These are phyloP conservation scores for Cantharis flavilabris DNA, from an alignment of 2,888 invertebrate genomes.

Conservation along the genomic window DNA sequence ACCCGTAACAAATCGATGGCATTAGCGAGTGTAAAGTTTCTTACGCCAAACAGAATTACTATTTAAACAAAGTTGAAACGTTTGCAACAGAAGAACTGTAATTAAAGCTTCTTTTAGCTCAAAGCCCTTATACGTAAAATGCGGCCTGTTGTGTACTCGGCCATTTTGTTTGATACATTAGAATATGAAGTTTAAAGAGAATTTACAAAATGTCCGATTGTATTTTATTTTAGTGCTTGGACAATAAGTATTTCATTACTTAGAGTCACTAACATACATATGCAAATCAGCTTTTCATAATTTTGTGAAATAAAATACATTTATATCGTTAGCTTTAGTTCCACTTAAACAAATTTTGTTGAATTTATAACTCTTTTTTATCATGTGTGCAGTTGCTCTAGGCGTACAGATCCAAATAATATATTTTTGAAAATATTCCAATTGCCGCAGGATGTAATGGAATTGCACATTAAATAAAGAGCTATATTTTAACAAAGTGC, in stretches of 20 bases:
- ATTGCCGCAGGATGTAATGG: conserved; percentile 54
- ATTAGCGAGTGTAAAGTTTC: conserved; percentile 9
- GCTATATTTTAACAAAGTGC: conserved; percentile 22
- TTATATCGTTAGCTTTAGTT: background rate
- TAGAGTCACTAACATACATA: no score
- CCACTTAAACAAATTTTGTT: background rate
- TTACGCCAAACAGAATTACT: conserved; percentile 24
- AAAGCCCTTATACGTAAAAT: conserved; percentile 28
- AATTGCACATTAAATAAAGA: conserved; percentile 41
- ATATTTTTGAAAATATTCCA: conserved; percentile 51
- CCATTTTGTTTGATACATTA: conserved; percentile 36
- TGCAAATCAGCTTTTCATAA: no score
- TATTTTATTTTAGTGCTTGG: background rate
- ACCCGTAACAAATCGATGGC: background rate
- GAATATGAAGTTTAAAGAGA: conserved; percentile 29
- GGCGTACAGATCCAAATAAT: conserved; percentile 36
- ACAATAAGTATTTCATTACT: background rate
- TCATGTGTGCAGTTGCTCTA: background rate
- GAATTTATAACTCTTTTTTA: background rate
- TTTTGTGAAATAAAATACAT: background rate
- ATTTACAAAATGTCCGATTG: conserved; percentile 27
- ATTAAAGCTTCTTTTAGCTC: conserved; percentile 26
- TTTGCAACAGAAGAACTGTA: conserved; percentile 26
- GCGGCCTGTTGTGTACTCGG: conserved; percentile 25
- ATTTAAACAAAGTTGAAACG: conserved; percentile 27